A percentile compares a stretch with the other conserved stretches of the same genome.
Conservation (phyloP, 2,113 vertebrate species). For the Gopherus evgoodei region DNA sequence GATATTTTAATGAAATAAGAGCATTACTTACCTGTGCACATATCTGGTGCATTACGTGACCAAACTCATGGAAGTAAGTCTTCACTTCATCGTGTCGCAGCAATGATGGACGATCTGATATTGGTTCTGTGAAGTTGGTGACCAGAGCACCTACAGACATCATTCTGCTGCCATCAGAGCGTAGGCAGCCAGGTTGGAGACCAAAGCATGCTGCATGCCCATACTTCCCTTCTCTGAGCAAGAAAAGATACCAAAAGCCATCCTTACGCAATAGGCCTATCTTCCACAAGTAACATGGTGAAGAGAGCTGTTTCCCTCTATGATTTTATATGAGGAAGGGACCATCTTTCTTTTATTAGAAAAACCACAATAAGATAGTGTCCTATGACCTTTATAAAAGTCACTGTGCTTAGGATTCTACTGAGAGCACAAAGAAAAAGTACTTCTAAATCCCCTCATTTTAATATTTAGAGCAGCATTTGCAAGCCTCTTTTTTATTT, state of each 20-base stretch:
- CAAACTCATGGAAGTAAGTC: constrained; percentile 87
- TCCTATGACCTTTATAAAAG: not conserved
- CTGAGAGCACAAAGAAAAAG: not conserved
- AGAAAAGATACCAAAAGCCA: constrained; percentile 38
- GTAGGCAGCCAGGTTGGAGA: constrained; percentile 89
- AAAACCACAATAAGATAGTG: not conserved
- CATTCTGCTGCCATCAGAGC: constrained; percentile 86
- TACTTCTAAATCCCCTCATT: not conserved
- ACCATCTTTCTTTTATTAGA: not conserved
- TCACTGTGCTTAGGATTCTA: not conserved
- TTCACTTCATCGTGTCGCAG: constrained; percentile 82
- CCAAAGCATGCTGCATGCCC: constrained; percentile 94
- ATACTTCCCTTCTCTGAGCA: constrained; percentile 91
- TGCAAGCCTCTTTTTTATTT: not conserved
- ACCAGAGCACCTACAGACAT: constrained; percentile 89
- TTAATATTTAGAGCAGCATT: not conserved
- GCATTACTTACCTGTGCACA: constrained; percentile 83
- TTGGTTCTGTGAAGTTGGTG: constrained; percentile 78
- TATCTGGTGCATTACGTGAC: constrained; percentile 87
- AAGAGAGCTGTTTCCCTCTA: not conserved
- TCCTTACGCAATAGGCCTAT: constrained; percentile 10
- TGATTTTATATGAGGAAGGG: not conserved
- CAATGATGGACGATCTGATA: constrained; percentile 71
- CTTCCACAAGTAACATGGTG: constrained; percentile 18
- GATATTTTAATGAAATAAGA: not conserved